Conservation (phyloP, 1,140 invertebrate species). For the Pseudomyrmex sp. region DNA sequence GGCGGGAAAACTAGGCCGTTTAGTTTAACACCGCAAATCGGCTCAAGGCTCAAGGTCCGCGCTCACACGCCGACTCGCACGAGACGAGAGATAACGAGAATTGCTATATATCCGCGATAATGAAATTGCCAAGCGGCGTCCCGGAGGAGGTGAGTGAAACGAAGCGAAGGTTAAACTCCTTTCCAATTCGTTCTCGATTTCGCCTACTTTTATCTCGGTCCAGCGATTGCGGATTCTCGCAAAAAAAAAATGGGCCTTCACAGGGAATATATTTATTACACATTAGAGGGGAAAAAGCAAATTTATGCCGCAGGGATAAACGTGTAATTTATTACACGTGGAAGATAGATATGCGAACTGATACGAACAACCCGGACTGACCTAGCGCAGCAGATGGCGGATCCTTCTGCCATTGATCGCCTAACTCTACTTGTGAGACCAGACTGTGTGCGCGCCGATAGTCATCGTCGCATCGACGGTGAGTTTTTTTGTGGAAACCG, state of each 20-base stretch:
- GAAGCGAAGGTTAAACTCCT: not conserved
- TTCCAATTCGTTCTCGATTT: not conserved
- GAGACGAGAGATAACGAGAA: not conserved
- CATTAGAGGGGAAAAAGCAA: not conserved
- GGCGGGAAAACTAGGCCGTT: conserved; percentile 17
- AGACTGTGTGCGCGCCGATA: not conserved
- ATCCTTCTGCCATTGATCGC: not conserved
- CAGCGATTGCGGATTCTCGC: not conserved
- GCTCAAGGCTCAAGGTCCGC: conserved; percentile 53
- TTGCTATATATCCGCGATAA: conserved; percentile 16
- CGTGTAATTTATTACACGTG: not conserved
- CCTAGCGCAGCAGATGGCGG: not conserved
- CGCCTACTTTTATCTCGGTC: not conserved
- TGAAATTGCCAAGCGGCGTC: not conserved
- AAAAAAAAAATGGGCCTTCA: not conserved
- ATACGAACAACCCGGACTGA: not conserved
- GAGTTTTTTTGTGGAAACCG: conserved; percentile 33
- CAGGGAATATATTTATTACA: not conserved
- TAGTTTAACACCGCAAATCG: conserved; percentile 25
- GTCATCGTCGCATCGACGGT: not conserved
- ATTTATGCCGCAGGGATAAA: not conserved
- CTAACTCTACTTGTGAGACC: not conserved
- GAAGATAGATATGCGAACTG: not conserved
- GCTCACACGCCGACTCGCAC: not conserved
- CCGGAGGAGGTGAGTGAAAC: not conserved